phyloP scores from a whole-genome alignment of 2,888 invertebrate species.

The Miltochrista miniata region DNA sequence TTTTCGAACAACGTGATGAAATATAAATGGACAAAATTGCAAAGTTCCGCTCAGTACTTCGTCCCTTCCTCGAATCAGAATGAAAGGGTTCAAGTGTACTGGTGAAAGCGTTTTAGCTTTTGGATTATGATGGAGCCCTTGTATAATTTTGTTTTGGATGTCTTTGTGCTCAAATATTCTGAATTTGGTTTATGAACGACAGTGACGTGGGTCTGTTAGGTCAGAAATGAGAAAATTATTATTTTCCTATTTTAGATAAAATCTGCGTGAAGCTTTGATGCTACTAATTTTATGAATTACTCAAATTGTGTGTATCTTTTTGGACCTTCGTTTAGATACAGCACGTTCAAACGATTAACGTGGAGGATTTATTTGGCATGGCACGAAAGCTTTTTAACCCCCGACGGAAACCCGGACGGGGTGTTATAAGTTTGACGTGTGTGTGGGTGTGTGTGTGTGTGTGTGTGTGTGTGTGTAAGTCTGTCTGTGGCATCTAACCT shows the following conservation, averaged over 20 bases:
- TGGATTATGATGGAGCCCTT: constrained; percentile 36
- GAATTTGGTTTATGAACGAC: background rate
- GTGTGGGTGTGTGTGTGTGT: too few species aligned
- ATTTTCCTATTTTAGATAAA: background rate
- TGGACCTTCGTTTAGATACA: too few species aligned
- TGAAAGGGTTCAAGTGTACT: constrained; percentile 54
- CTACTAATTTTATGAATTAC: too few species aligned
- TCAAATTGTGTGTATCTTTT: too few species aligned
- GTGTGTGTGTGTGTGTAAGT: too few species aligned
- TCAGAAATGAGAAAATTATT: background rate
- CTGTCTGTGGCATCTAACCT: too few species aligned
- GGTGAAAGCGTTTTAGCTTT: constrained; percentile 46
- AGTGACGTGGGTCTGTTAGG: background rate
- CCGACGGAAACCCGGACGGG: too few species aligned
- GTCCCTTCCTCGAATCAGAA: constrained; percentile 40
- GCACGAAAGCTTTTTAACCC: too few species aligned
- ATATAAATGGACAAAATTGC: constrained; percentile 57
- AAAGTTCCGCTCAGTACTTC: constrained; percentile 45
- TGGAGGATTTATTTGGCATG: too few species aligned
- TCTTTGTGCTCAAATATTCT: constrained; percentile 16
- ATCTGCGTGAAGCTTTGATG: too few species aligned
- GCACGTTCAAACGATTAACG: background rate
- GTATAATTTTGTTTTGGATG: constrained; percentile 39
- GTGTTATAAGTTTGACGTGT: too few species aligned
- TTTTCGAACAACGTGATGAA: constrained; percentile 41